phyloP scores from a whole-genome alignment of 2,797 vertebrate genomes.

The Gallirallus australis region DNA sequence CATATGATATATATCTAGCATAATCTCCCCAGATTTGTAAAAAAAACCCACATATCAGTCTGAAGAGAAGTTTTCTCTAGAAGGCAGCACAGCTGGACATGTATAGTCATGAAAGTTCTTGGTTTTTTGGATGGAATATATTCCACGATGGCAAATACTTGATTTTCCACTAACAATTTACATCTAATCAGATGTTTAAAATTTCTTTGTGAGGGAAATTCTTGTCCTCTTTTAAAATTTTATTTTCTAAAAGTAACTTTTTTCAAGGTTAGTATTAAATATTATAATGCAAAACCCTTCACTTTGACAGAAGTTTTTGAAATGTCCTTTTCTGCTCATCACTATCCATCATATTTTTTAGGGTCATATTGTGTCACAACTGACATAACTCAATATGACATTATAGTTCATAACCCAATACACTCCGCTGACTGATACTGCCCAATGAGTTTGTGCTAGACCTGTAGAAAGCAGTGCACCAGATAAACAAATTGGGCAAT shows the following conservation, averaged over 20 bases:
- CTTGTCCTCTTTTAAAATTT: not conserved
- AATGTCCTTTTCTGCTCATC: conserved; percentile 63
- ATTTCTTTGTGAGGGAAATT: not conserved
- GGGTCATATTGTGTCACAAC: conserved; percentile 35
- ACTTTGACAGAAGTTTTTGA: conserved; percentile 40
- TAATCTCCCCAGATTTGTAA: conserved; percentile 52
- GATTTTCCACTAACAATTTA: not conserved
- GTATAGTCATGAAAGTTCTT: not conserved
- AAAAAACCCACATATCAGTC: conserved; percentile 13
- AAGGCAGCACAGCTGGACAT: not conserved
- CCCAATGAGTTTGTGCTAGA: not conserved
- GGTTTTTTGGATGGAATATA: not conserved
- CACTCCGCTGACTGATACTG: not conserved
- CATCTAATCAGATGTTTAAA: not conserved
- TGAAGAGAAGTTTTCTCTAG: conserved; percentile 35
- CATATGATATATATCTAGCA: conserved; percentile 46
- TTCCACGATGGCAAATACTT: not conserved
- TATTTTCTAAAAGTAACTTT: not conserved
- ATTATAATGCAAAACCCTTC: not conserved
- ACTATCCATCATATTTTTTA: conserved; percentile 23
- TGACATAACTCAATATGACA: conserved; percentile 63
- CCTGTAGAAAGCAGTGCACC: not conserved
- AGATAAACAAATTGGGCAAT: not conserved
- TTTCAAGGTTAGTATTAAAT: not conserved
- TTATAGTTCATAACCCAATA: conserved; percentile 38